Base-by-base conservation (phyloP, 2,888 invertebrate genomes). In the Sisyra nigra region DNA sequence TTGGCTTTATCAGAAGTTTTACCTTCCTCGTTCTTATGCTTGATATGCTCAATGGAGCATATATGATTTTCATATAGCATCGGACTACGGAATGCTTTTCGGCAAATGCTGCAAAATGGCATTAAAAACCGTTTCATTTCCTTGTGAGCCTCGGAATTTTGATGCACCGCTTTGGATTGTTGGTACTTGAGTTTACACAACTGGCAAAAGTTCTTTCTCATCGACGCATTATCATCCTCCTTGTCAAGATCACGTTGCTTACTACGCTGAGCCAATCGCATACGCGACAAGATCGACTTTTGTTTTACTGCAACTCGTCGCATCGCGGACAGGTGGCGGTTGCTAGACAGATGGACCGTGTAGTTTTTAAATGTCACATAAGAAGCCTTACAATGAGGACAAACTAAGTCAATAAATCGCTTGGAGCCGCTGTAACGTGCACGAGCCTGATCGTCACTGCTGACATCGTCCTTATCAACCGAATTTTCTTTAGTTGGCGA, bases 21-120 rank as follows among this genome's bases (percentile, higher is more conserved):
- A 44, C 66, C 65, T 44, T 60, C 56, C 44, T 67, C 59, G 42
- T 74, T 72, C 53, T 77, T 76, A 33, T 71, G 66, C 76, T 80
- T 79, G 19, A 87, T 74, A 54, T 87, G 87, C 46, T 82, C 82
- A 49, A 86, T 63, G 1, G 84, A 80, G 57, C 84, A 82, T 49
- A 84, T 74, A 61, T 88, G 88, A 48, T 79, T 80, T 57, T 88
- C 86, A 58, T 80, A 87, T 11, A 81, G 69, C 83, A 87, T 86
- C 10, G 87, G 84, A 49, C 84, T 83, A 52, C 82, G 79, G 64
- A 85, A 86, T 32, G 78, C 73, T 52, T 81, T 63, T 46, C 78
- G 76, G 58, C 87, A 88, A 39, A 79, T 71, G 53, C 78, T 77
- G 55, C 87, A 87, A 60, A 74, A 79, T 2, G 87, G 87, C 72